phyloP scores from a whole-genome alignment of 1,140 invertebrate species.

The Leptinotarsa lineolata region DNA sequence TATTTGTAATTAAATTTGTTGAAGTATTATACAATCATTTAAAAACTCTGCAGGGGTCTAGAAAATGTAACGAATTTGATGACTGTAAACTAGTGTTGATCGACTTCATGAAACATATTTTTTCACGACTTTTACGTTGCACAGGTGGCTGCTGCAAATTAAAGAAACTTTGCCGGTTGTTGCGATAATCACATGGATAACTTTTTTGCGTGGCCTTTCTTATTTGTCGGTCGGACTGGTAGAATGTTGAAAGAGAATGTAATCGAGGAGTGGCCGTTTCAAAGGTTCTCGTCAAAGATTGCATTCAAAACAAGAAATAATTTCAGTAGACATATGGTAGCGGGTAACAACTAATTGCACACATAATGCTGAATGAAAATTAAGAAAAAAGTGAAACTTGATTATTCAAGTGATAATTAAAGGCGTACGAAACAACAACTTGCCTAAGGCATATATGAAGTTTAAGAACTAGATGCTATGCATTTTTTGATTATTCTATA shows the following conservation, averaged over 20 bases:
- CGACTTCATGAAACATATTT: background rate
- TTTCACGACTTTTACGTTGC: background rate
- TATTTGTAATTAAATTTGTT: no score
- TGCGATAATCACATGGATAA: background rate
- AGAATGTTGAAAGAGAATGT: conserved; percentile 22
- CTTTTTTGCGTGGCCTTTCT: background rate
- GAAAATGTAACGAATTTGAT: no score
- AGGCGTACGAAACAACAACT: no score
- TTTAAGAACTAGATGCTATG: no score
- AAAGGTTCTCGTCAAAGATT: background rate
- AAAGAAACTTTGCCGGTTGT: background rate
- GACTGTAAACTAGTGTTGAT: background rate
- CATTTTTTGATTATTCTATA: no score
- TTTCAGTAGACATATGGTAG: background rate
- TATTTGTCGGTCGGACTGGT: background rate
- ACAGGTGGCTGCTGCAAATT: background rate
- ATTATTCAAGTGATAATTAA: no score
- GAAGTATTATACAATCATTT: no score
- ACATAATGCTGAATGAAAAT: no score
- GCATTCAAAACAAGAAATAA: background rate
- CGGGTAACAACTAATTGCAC: background rate
- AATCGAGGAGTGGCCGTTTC: conserved; percentile 6
- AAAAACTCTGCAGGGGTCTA: no score
- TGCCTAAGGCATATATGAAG: no score
- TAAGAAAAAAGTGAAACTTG: no score